Evolutionary conservation across 2,888 invertebrate species (phyloP).

Genomic region (Phyllotreta striolata): DNA sequence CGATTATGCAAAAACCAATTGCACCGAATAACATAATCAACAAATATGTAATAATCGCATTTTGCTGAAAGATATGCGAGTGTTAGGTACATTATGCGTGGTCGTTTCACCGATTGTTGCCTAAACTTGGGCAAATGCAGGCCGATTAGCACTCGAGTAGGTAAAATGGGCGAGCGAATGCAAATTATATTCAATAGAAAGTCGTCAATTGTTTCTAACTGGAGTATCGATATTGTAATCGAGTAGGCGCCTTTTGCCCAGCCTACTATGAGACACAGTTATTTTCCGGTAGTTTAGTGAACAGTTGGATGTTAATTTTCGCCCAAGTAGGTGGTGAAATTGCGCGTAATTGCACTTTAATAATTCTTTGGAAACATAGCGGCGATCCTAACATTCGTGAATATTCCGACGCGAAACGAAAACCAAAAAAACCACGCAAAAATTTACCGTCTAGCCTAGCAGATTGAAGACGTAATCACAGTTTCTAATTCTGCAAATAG

Average conservation of each 20-base stretch:
- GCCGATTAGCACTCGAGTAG: conserved; percentile 4
- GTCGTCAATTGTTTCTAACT: conserved; percentile 16
- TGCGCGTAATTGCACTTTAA: background rate
- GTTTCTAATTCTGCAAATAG: conserved; percentile 45
- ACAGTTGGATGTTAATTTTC: background rate
- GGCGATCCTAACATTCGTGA: no score
- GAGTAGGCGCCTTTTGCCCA: conserved; percentile 15
- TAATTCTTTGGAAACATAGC: no score
- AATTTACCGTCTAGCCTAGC: conserved; percentile 27
- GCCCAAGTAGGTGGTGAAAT: conserved; percentile 9
- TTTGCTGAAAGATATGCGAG: conserved; percentile 7
- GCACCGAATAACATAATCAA: conserved; percentile 29
- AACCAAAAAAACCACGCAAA: conserved; percentile 22
- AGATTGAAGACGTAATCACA: conserved; percentile 28
- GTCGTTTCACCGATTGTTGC: conserved; percentile 5
- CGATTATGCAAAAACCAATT: conserved; percentile 26
- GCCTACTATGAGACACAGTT: conserved; percentile 7
- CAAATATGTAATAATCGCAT: conserved; percentile 28
- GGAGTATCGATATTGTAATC: conserved; percentile 4
- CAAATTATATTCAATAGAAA: conserved; percentile 14
- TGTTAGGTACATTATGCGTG: no score
- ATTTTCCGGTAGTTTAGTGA: background rate
- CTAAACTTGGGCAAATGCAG: conserved; percentile 15
- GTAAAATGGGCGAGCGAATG: conserved; percentile 18
- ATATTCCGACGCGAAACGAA: background rate